Conservation (phyloP, 2,888 invertebrate species). For the Zaprionus obscuricornis region DNA sequence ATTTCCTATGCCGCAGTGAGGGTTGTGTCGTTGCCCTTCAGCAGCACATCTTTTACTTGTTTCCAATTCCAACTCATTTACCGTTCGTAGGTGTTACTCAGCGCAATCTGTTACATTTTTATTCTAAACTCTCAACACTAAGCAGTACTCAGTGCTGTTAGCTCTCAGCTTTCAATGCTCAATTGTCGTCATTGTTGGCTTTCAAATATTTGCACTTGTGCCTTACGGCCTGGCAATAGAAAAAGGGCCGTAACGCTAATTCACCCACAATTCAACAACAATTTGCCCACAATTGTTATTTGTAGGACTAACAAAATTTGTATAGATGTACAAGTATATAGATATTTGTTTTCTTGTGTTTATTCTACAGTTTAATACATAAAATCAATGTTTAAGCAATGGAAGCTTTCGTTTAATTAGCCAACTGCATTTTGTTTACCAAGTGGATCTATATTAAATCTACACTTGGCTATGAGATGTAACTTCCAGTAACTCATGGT, state of each 20-base stretch:
- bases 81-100: slow-evolving; percentile 69
- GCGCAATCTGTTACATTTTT: slow-evolving; percentile 81
- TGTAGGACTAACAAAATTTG: slow-evolving; percentile 14
- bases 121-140: slow-evolving; percentile 13
- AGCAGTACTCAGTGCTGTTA: slow-evolving; percentile 28
- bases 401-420: slow-evolving; percentile 64
- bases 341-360: slow-evolving; percentile 37
- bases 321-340: background rate
- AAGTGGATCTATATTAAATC: slow-evolving; percentile 24
- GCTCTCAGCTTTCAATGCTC: slow-evolving; percentile 5
- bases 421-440: slow-evolving; percentile 55
- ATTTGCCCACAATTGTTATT: slow-evolving; percentile 58
- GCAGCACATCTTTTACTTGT: slow-evolving; percentile 16
- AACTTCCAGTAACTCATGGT: slow-evolving; percentile 49
- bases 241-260: slow-evolving; percentile 39
- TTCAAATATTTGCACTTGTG: slow-evolving; percentile 72
- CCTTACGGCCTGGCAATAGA: slow-evolving; percentile 22
- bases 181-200: slow-evolving; percentile 55
- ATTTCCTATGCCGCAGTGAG: slow-evolving; percentile 48
- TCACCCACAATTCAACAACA: slow-evolving; percentile 62
- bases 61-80: too few relatives aligned
- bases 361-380: slow-evolving; percentile 66
- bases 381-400: slow-evolving; percentile 64
- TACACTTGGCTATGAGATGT: slow-evolving; percentile 17
- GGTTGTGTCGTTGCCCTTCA: background rate